Evolutionary conservation across 2,113 vertebrate species (phyloP), one percentile per base, ranked within the genome.

Genomic region (Chaetodon trifascialis): DNA sequence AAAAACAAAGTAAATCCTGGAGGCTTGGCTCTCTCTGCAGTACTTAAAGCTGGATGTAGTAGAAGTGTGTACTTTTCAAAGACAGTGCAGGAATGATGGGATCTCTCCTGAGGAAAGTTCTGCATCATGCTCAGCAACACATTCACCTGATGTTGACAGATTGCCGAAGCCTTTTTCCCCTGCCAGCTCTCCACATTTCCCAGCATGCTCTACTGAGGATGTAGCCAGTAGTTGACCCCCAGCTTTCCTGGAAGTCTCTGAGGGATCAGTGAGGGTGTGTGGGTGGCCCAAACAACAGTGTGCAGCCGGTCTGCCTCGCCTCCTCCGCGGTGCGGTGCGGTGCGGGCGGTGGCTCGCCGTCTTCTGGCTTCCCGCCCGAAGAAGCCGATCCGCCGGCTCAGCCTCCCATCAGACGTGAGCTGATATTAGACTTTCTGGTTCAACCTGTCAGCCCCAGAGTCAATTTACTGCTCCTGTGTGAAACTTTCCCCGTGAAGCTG

Each of bases 81-180:
- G 38, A n/a, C 55, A 46, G 47, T 21, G 47, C 12, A 51, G 65
- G 83, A 51, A 65, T 80, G 75, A 75, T 58, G 70, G 38, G 59
- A 25, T 60, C n/a, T 36, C 80, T 79, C 67, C n/a, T 19, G 73
- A 69, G 80, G 7, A 19, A n/a, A 30, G 71, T 70, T 70, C 51
- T 79, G 55, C 66, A 76, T 76, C 23, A 49, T 54, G n/a, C 49
- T 58, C 15, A 25, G 34, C 63, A 42, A 49, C 56, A 40, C 42
- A 15, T 51, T 68, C 60, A 64, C 72, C 69, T 80, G 59, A 83
- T 55, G 65, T 64, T 81, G 67, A 85, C 87, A 78, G 60, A 80
- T 62, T 36, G 76, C 52, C 9, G 11, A 34, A 65, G 73, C 34
- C 5, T 54, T 44, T 36, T 17, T 15, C 55, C 0, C 46, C 4